Evolutionary conservation across 1,140 invertebrate species (phyloP).

Genomic region (Seison nebaliae): DNA sequence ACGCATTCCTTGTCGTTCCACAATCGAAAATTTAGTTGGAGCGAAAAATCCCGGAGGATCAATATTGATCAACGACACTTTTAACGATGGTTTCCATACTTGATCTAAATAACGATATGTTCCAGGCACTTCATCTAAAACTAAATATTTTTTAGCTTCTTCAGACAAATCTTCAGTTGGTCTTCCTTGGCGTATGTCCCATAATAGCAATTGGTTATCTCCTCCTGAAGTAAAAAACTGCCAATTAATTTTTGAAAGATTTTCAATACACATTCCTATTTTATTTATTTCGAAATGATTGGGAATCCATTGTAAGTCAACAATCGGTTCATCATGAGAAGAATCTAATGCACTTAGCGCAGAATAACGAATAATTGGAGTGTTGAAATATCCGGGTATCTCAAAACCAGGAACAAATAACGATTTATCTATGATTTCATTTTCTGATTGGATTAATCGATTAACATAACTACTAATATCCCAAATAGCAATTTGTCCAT

Average conservation of each 20-base stretch:
- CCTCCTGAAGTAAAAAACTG: slow-evolving; percentile 25
- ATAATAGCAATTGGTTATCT: slow-evolving; percentile 23
- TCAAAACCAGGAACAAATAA: slow-evolving; percentile 19
- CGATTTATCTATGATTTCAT: too few species aligned
- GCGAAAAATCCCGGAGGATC: slow-evolving; percentile 27
- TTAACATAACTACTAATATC: slow-evolving; percentile 27
- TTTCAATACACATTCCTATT: slow-evolving; percentile 26
- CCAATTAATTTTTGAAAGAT: slow-evolving; percentile 17
- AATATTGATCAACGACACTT: slow-evolving; percentile 20
- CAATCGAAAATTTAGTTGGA: slow-evolving; percentile 24
- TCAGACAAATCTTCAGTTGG: slow-evolving; percentile 20
- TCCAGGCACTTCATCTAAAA: slow-evolving; percentile 9
- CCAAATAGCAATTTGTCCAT: slow-evolving; percentile 32
- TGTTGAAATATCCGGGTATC: slow-evolving; percentile 23
- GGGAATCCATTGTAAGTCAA: slow-evolving; percentile 27
- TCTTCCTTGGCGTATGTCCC: slow-evolving; percentile 21
- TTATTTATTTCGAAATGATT: slow-evolving; percentile 26
- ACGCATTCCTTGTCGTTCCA: slow-evolving; percentile 22
- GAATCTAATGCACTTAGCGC: slow-evolving; percentile 25
- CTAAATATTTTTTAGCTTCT: slow-evolving; percentile 9
- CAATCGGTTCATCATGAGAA: slow-evolving; percentile 23
- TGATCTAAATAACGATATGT: slow-evolving; percentile 27
- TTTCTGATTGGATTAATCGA: slow-evolving; percentile 12
- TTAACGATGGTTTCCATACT: slow-evolving; percentile 24
- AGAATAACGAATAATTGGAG: slow-evolving; percentile 20